phyloP scores from a whole-genome alignment of 2,888 invertebrate genomes.

The Chironomus tentans region DNA sequence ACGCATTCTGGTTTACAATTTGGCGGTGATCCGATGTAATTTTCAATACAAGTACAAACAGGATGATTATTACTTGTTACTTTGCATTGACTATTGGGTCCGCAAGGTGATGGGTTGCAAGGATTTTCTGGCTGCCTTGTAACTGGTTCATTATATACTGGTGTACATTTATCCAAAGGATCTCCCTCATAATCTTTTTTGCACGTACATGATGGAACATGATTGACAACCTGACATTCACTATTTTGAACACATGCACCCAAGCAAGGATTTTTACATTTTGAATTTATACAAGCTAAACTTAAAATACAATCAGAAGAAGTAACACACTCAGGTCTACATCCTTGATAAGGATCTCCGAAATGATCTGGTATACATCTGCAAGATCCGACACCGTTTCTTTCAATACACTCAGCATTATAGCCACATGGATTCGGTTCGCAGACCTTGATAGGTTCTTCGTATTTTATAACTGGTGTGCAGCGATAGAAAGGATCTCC shows the following conservation, averaged over 20 bases:
- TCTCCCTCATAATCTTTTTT: conserved; percentile 62
- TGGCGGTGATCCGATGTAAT: conserved; percentile 59
- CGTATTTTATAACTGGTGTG: conserved; percentile 50
- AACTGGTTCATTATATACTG: conserved; percentile 30
- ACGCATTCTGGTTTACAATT: conserved; percentile 58
- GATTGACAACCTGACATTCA: conserved; percentile 74
- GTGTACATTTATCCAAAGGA: conserved; percentile 52
- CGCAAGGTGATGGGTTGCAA: conserved; percentile 71
- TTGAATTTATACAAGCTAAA: conserved; percentile 71
- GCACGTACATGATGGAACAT: conserved; percentile 78
- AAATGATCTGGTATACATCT: conserved; percentile 70
- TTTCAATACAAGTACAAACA: conserved; percentile 54
- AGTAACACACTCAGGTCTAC: conserved; percentile 77
- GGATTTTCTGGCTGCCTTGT: conserved; percentile 39
- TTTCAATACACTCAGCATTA: conserved; percentile 67
- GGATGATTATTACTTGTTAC: conserved; percentile 54
- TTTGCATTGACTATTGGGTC: conserved; percentile 70
- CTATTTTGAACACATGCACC: conserved; percentile 77
- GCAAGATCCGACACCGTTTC: conserved; percentile 71
- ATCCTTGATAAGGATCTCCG: conserved; percentile 79
- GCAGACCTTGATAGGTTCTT: conserved; percentile 59
- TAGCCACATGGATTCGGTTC: conserved; percentile 81
- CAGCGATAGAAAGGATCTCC: conserved; percentile 81
- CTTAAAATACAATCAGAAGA: conserved; percentile 78
- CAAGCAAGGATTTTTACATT: conserved; percentile 78